These are phyloP conservation scores for Epistrophella euchroma DNA, from an alignment of 2,888 invertebrate species.

Conservation along the genomic window DNA sequence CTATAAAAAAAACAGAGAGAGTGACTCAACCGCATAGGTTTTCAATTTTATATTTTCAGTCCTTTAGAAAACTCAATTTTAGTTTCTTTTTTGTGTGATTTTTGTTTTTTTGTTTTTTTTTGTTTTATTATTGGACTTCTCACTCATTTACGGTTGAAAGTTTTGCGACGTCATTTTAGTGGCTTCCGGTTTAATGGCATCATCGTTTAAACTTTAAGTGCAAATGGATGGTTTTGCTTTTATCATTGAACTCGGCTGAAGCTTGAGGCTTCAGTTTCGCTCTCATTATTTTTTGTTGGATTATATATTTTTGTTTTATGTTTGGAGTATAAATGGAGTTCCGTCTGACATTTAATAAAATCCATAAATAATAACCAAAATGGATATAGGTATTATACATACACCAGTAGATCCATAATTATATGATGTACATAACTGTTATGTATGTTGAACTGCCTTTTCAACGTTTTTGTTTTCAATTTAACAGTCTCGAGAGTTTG, in stretches of 20 bases:
- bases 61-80: slow-evolving; percentile 5
- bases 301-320: slow-evolving; percentile 2
- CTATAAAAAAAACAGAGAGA: slow-evolving; percentile 3
- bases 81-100: not conserved
- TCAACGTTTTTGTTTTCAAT: slow-evolving; percentile 49
- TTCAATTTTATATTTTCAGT: slow-evolving; percentile 39
- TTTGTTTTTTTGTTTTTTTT: no score
- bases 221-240: slow-evolving; percentile 56
- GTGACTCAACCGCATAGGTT: slow-evolving; percentile 35
- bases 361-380: slow-evolving; percentile 44
- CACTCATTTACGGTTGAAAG: slow-evolving; percentile 24
- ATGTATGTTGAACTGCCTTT: slow-evolving; percentile 8
- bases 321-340: slow-evolving; percentile 11
- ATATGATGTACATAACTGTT: not conserved
- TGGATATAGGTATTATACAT: not conserved
- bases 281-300: slow-evolving; percentile 41
- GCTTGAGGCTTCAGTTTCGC: slow-evolving; percentile 25
- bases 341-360: slow-evolving; percentile 33
- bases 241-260: slow-evolving; percentile 36
- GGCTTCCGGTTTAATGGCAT: slow-evolving; percentile 21
- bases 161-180: slow-evolving; percentile 47
- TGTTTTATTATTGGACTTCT: not conserved
- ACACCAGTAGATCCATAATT: not conserved
- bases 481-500: slow-evolving; percentile 37
- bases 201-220: slow-evolving; percentile 48